phyloP scores from a whole-genome alignment of 2,113 vertebrate species.

The Mobula hypostoma region DNA sequence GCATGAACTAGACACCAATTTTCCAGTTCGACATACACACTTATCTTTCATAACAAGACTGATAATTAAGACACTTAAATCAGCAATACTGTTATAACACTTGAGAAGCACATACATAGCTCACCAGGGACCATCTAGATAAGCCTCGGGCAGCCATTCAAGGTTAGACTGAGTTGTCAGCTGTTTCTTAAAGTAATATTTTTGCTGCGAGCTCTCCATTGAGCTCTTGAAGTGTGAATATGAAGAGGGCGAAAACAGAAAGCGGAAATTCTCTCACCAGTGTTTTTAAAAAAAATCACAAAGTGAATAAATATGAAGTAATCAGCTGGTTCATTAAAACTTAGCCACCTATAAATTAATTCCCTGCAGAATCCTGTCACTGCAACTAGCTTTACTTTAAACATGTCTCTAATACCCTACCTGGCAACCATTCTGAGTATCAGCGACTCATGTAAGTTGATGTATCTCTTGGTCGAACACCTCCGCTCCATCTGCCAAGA shows the following conservation, averaged over 20 bases:
- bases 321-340: background rate
- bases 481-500: no score
- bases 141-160: background rate
- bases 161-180: slow-evolving; percentile 17
- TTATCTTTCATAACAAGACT: background rate
- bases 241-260: background rate
- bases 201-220: background rate
- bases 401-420: background rate
- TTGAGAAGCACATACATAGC: background rate
- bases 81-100: background rate
- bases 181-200: background rate
- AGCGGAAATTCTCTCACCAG: background rate
- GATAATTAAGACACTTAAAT: slow-evolving; percentile 30
- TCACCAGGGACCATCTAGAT: background rate
- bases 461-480: background rate
- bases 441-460: background rate
- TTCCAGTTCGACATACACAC: background rate
- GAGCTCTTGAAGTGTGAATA: background rate
- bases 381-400: background rate
- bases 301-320: background rate
- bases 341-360: background rate
- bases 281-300: background rate
- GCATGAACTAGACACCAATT: background rate
- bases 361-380: background rate
- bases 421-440: background rate